Base-by-base conservation (phyloP, 1,140 invertebrate genomes). In the Nymphalis io region DNA sequence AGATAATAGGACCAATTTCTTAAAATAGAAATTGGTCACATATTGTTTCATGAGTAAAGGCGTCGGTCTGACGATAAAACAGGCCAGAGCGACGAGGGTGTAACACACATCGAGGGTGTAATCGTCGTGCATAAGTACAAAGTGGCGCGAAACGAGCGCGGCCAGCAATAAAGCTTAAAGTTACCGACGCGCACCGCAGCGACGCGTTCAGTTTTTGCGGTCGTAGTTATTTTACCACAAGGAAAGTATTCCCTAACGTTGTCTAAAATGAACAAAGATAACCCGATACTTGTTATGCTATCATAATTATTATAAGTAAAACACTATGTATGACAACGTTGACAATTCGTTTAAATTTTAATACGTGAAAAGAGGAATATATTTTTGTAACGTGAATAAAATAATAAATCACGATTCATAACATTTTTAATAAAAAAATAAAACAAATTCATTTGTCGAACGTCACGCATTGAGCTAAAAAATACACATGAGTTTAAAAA, bases 81-180 rank as follows among this genome's bases (percentile, higher is more conserved):
- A 11, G 21, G 13, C 39, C 20, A 21, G 27, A 21, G 39, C 58
- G 18, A n/a, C 40, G 40, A 42, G 38, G 38, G 39, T 20, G 58
- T 60, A 60, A 60, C 42, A 42, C 58, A 60, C 58, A 16, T n/a
- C n/a, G n/a, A n/a, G n/a, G n/a, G n/a, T 42, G 58, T 42, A 60
- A 44, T 60, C 58, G 58, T 42, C 40, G 40, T 48, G 16, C 46
- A 48, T 5, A 48, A 18, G 46, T 48, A 48, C 46, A 48, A 16
- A 48, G 46, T 18, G 16, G 10, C 13, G 42, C 8, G 40, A 12
- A 44, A 44, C 42, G 13, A 44, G 42, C 8, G 42, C 42, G 42
- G 46, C 8, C 13, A 20, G 16, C 46, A 48, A 48, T 48, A 48
- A 48, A 48, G 46, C 46, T 48, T 48, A 48, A 20, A 48, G n/a